Evolutionary conservation across 2,113 vertebrate species (phyloP).

Genomic region (Paracanthobrama guichenoti): DNA sequence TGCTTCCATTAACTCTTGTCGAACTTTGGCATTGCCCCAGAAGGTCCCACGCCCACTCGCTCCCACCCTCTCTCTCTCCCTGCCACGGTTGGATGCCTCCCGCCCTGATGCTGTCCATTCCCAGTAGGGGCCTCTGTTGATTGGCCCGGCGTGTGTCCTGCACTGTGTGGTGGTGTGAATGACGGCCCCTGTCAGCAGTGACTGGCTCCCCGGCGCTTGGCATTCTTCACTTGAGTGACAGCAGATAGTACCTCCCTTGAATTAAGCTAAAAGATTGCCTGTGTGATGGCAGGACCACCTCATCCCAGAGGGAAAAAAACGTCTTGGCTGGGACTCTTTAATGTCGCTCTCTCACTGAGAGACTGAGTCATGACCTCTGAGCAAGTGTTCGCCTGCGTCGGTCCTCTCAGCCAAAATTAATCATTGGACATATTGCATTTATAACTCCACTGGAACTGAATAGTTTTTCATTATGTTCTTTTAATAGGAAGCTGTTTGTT

Average conservation of each 20-base stretch:
- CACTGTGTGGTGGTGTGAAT: slow-evolving; percentile 55
- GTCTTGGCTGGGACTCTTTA: slow-evolving; percentile 56
- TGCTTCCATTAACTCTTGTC: slow-evolving; percentile 36
- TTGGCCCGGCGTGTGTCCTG: slow-evolving; percentile 59
- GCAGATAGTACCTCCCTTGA: slow-evolving; percentile 56
- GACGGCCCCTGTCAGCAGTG: slow-evolving; percentile 58
- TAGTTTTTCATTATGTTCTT: background rate
- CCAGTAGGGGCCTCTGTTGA: slow-evolving; percentile 54
- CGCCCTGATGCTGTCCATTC: slow-evolving; percentile 58
- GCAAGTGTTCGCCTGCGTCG: slow-evolving; percentile 45
- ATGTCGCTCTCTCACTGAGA: slow-evolving; percentile 52
- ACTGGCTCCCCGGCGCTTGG: slow-evolving; percentile 53
- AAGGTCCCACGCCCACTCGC: slow-evolving; percentile 38
- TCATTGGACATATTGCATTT: slow-evolving; percentile 24
- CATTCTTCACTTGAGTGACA: slow-evolving; percentile 63
- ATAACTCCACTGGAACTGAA: slow-evolving; percentile 38
- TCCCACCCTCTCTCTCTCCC: slow-evolving; percentile 45
- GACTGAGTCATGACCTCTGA: slow-evolving; percentile 55
- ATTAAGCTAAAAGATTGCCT: slow-evolving; percentile 52
- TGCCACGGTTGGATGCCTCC: slow-evolving; percentile 55
- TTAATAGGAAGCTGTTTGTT: background rate
- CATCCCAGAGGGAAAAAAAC: slow-evolving; percentile 48
- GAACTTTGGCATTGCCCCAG: slow-evolving; percentile 42
- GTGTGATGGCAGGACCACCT: slow-evolving; percentile 56
- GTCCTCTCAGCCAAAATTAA: slow-evolving; percentile 48